These are phyloP conservation scores for Eupithecia pulchellata DNA, from an alignment of 2,888 invertebrate genomes.

Conservation along the genomic window DNA sequence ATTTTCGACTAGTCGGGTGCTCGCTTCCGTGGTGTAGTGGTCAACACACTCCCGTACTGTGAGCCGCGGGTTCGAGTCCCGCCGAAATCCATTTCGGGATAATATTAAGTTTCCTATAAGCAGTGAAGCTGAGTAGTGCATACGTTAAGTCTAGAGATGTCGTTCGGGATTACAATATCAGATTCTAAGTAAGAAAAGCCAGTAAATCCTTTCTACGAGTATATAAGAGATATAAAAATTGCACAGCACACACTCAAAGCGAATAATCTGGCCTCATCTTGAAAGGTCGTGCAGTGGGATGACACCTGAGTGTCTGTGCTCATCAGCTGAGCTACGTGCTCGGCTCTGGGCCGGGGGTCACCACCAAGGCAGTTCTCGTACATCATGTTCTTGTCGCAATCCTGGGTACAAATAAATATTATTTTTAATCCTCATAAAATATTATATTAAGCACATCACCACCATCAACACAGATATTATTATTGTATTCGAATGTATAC, in stretches of 20 bases:
- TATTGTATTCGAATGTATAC: no score
- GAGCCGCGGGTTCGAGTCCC: no score
- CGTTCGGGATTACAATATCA: not conserved
- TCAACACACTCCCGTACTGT: no score
- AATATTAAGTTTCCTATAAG: no score
- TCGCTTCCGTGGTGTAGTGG: no score
- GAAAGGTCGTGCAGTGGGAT: no score
- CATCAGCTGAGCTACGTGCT: constrained; percentile 57
- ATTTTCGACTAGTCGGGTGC: no score
- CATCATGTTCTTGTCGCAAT: constrained; percentile 70
- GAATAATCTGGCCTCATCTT: not conserved
- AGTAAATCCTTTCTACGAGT: not conserved
- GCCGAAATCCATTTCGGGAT: no score
- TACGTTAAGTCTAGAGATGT: no score
- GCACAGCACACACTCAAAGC: not conserved
- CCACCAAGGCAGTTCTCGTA: constrained; percentile 71
- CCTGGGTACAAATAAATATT: constrained; percentile 50
- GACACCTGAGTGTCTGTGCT: constrained; percentile 22
- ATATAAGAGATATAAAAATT: not conserved
- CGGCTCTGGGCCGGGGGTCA: constrained; percentile 65
- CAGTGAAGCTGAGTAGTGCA: no score
- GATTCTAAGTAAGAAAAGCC: not conserved
- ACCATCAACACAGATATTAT: no score
- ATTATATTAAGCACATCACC: no score
- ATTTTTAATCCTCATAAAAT: not conserved